Evolutionary conservation across 2,888 invertebrate species (phyloP), one percentile per base, ranked within the genome.

Genomic region (Nasonia oneida): DNA sequence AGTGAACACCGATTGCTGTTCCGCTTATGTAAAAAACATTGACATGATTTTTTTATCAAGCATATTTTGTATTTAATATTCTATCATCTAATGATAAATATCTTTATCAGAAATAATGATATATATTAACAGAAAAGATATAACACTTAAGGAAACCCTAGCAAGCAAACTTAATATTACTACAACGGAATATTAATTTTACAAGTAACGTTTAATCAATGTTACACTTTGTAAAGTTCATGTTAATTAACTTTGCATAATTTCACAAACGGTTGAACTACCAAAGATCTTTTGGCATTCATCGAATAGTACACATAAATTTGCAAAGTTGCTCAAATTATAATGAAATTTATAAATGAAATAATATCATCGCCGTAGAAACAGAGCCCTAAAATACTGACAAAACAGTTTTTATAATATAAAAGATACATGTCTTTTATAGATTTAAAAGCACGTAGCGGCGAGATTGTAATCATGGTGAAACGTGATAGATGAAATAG

Each of bases 401-500:
- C 37, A 67, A 83, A 81, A 82, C 67, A 64, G 18, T 84, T 87
- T 86, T 87, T 84, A 57, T 83, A 83, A 85, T 84, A 57, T 83
- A 83, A 85, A 87, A 85, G 67, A 84, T 71, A 81, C 29, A 23
- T 23, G 74, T 87, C 84, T 85, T 83, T 85, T 82, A 84, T 84
- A 79, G 64, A 81, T 18, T 73, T 77, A 81, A 85, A 86, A 79
- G 71, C 53, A 85, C n/a, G n/a, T 86, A 89, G 90, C 89, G 88
- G 87, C 87, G 74, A 87, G 87, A 89, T 86, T 88, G 86, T 89
- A 91, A 89, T 89, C 89, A 90, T 85, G 78, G 89, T 90, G 89
- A 89, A 88, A 88, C 87, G 88, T 87, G 88, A 89, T 89, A 90
- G 89, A 89, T 88, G 86, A 90, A 86, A 89, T 89, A 90, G 87